Evolutionary conservation across 2,888 invertebrate species (phyloP).

Genomic region (Griposia aprilina): DNA sequence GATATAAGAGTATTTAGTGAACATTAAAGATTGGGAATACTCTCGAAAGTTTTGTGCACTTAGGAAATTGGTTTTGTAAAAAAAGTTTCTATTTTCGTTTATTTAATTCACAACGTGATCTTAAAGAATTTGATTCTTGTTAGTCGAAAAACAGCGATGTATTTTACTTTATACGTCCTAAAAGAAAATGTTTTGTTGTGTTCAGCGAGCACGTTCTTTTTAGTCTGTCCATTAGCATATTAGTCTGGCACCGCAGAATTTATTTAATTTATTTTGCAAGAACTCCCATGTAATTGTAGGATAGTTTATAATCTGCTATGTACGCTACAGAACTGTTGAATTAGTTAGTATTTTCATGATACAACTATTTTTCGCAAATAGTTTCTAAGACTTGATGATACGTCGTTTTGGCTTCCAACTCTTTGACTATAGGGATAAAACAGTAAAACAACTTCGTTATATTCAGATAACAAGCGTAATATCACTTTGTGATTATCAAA

Average conservation of each 20-base stretch:
- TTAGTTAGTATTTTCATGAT: too few species aligned
- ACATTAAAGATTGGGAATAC: constrained; percentile 24
- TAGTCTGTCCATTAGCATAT: neutral
- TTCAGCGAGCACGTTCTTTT: neutral
- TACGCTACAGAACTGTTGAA: too few species aligned
- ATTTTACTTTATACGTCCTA: neutral
- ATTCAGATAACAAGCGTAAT: constrained; percentile 13
- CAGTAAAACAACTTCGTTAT: neutral
- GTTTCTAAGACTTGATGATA: too few species aligned
- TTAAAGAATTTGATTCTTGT: too few species aligned
- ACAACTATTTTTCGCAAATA: neutral
- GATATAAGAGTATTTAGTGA: constrained; percentile 11
- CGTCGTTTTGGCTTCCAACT: constrained; percentile 5
- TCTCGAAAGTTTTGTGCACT: neutral
- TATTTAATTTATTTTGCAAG: neutral
- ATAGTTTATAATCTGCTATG: neutral
- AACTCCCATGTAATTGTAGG: neutral
- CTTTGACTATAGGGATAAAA: constrained; percentile 3
- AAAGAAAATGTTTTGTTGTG: neutral
- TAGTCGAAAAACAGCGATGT: too few species aligned
- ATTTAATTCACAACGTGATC: too few species aligned
- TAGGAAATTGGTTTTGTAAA: constrained; percentile 1
- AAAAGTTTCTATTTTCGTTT: neutral
- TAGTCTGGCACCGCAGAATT: neutral
- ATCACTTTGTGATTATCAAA: constrained; percentile 1